A percentile compares a stretch with the other conserved stretches of the same genome.
Conservation (phyloP, 1,140 invertebrate species). For the Physella acuta region DNA sequence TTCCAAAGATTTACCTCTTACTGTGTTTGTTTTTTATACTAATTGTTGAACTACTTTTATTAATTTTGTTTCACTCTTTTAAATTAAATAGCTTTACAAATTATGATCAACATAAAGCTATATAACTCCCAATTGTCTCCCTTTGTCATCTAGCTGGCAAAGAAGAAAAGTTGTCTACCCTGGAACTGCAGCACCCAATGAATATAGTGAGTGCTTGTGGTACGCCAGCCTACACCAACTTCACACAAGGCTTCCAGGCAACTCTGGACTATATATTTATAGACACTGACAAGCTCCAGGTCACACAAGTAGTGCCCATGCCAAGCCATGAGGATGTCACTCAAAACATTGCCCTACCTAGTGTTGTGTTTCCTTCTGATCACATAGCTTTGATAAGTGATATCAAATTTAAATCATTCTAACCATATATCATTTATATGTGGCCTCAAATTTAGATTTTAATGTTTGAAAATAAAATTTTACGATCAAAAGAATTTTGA, state of each 20-base stretch:
- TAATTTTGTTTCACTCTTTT: no score
- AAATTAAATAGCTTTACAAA: no score
- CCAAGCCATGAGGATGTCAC: conserved; percentile 75
- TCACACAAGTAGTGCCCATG: conserved; percentile 75
- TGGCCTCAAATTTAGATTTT: neutral
- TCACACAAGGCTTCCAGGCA: conserved; percentile 76
- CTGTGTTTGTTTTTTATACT: no score
- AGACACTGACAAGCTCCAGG: conserved; percentile 68
- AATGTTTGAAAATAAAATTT: no score
- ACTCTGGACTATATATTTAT: conserved; percentile 90
- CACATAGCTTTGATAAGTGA: conserved; percentile 86
- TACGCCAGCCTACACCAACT: conserved; percentile 77
- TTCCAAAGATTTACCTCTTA: no score
- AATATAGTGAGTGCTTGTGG: conserved; percentile 61
- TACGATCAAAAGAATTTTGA: no score
- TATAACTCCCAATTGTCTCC: no score
- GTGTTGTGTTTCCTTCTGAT: conserved; percentile 85
- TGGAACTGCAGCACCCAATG: conserved; percentile 44
- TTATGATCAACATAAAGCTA: no score
- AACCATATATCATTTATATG: neutral
- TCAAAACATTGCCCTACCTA: conserved; percentile 76
- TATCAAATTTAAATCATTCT: conserved; percentile 68
- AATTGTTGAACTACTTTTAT: no score
- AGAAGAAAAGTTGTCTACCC: conserved; percentile 34
- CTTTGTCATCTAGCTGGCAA: conserved; percentile 42